Evolutionary conservation across 53 echinoderm and acorn worm genomes (phyloP).

Genomic region (Actinopyga echinites): DNA sequence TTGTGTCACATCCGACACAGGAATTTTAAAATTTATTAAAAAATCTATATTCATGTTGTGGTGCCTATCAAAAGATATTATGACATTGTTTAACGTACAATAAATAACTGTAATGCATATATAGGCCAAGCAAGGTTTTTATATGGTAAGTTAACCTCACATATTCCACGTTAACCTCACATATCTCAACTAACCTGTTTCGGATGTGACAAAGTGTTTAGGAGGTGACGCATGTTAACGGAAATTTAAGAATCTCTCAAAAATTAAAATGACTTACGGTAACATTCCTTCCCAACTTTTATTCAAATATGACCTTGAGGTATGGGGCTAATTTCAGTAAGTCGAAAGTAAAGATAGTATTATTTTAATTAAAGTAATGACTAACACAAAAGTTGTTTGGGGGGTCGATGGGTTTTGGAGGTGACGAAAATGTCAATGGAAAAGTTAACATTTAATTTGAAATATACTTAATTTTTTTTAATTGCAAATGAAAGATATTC

Average conservation of each 20-base stretch:
- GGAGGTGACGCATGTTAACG: constrained; percentile 38
- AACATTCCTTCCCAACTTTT: neutral
- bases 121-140: neutral
- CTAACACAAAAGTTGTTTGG: neutral
- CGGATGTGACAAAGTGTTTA: constrained; percentile 37
- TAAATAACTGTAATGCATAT: neutral
- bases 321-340: no score
- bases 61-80: no score
- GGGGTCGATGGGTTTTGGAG: no score
- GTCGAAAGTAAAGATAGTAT: neutral
- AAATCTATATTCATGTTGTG: neutral
- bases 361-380: neutral
- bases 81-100: neutral
- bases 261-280: neutral
- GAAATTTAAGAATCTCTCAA: constrained; percentile 14
- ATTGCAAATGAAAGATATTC: no score
- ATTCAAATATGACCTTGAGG: no score
- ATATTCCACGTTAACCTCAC: neutral
- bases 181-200: constrained; percentile 18
- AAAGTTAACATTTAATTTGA: constrained; percentile 33
- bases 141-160: no score
- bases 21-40: neutral
- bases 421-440: constrained; percentile 29
- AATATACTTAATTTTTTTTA: neutral
- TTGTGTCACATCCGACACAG: constrained; percentile 29